These are phyloP conservation scores for Zosterops japonicus DNA, from an alignment of 2,113 vertebrate genomes.

Conservation along the genomic window DNA sequence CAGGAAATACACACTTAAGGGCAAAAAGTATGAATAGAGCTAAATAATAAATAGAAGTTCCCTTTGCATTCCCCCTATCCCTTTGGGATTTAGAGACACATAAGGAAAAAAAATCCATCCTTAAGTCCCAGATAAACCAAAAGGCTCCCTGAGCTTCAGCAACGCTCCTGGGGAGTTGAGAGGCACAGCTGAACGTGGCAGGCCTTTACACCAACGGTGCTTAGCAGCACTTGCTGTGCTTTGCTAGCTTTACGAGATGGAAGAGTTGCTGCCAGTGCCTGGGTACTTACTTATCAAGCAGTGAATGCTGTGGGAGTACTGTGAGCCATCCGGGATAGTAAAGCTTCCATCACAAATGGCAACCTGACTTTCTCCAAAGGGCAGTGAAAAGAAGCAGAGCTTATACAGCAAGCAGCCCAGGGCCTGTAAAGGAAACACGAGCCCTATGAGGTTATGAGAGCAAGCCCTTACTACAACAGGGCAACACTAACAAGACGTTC, in stretches of 20 bases:
- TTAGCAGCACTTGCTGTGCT: not conserved
- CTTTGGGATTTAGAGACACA: not conserved
- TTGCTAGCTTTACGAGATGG: accelerated
- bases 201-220: accelerated
- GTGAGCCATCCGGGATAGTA: constrained; percentile 92
- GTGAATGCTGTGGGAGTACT: constrained; percentile 88
- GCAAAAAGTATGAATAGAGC: not conserved
- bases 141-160: not conserved
- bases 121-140: not conserved
- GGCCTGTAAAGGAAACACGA: constrained; percentile 77
- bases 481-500: not conserved
- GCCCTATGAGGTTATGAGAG: not conserved
- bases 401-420: constrained; percentile 98
- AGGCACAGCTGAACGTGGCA: accelerated
- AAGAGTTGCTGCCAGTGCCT: too few relatives aligned
- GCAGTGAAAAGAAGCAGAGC: constrained; percentile 97
- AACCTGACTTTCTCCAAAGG: constrained; percentile 98
- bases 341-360: constrained; percentile 98
- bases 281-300: constrained; percentile 92
- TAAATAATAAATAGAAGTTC: not conserved
- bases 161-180: not conserved
- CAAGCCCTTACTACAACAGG: not conserved
- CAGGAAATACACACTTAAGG: not conserved
- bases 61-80: not conserved
- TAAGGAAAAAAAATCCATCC: not conserved